Evolutionary conservation across 2,888 invertebrate genomes (phyloP).

Genomic region (Hartigia nigra): DNA sequence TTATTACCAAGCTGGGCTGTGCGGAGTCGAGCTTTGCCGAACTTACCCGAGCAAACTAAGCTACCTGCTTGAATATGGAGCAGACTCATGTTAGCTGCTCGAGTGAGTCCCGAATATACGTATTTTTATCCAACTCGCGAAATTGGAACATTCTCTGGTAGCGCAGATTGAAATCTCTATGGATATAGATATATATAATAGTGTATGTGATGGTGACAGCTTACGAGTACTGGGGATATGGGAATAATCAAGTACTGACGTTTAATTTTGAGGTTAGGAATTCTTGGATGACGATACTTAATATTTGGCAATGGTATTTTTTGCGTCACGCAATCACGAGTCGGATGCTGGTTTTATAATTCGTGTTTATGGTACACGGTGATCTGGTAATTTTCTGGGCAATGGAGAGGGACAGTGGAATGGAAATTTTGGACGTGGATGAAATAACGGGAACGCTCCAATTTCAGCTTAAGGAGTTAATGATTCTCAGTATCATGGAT

Average conservation of each 20-base stretch:
- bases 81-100: conserved; percentile 20
- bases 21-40: neutral
- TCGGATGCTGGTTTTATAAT: too few relatives aligned
- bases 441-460: neutral
- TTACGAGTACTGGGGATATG: too few relatives aligned
- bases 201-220: neutral
- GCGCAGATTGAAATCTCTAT: conserved; percentile 39
- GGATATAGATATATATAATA: neutral
- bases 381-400: too few relatives aligned
- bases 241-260: too few relatives aligned
- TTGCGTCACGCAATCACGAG: too few relatives aligned
- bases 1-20: neutral
- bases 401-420: too few relatives aligned
- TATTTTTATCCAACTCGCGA: conserved; percentile 43
- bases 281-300: too few relatives aligned
- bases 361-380: too few relatives aligned
- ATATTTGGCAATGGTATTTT: too few relatives aligned
- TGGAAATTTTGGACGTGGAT: neutral
- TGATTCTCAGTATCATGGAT: conserved; percentile 39
- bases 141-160: conserved; percentile 34
- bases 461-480: conserved; percentile 29
- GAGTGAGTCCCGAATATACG: conserved; percentile 16
- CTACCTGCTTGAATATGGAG: conserved; percentile 49
- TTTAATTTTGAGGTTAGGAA: too few relatives aligned
- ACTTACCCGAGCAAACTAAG: conserved; percentile 14